Evolutionary conservation across 1,140 invertebrate genomes (phyloP), one percentile per base, ranked within the genome.

Genomic region (Drosophila sp.): DNA sequence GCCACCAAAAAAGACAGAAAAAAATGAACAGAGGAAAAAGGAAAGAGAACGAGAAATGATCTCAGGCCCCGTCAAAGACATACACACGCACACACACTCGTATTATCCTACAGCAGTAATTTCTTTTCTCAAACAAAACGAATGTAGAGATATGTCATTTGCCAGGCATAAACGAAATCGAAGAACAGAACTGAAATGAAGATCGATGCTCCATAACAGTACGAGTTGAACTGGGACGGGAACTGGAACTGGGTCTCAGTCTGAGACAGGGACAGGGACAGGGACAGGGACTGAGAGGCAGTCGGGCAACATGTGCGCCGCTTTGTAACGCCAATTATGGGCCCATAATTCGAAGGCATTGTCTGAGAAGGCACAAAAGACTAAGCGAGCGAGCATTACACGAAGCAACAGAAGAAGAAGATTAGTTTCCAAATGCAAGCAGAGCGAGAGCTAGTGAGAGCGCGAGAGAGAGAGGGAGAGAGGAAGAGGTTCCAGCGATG

Each of bases 291-390:
- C 61, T 32, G 48, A 43, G 29, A 46, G 48, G 25, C 58, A 21
- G 58, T 34, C 50, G 41, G 56, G 72, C 84, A 84, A 89, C 84
- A 89, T 89, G 80, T 84, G 84, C 80, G 72, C 86, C 61, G 72
- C 66, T 90, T 90, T 90, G 86, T 90, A 90, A 90, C 86, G 86
- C 86, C 86, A 90, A 90, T 90, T 90, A 90, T 90, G 86, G 86
- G 74, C 67, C 66, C 89, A 89, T 90, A 90, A 90, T 90, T 89
- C 64, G 74, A 90, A 80, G 78, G 67, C 80, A 90, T 90, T 90
- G 89, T 90, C 66, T 76, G 72, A 25, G 53, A 40, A 76, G 50
- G 65, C 69, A 89, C 76, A 89, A 78, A 81, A 80, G 76, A 82
- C 65, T 63, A 74, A 64, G 58, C 76, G 64, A 71, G 41, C 43